Conservation (phyloP, 2,888 invertebrate genomes). For the Parnassius glacialis region DNA sequence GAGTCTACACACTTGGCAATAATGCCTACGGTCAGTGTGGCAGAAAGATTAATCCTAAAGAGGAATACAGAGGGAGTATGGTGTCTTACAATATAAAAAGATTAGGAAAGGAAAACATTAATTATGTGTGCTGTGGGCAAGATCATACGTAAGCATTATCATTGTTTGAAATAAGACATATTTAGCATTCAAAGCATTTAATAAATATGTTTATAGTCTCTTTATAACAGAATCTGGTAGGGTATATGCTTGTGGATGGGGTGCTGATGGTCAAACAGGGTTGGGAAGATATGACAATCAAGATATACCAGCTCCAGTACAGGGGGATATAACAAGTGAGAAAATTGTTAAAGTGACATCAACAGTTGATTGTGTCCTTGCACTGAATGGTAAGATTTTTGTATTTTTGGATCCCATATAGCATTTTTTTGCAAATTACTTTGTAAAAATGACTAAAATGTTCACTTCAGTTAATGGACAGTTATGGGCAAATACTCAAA, state of each 20-base stretch:
- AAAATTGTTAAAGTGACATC: conserved; percentile 90
- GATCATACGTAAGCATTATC: conserved; percentile 87
- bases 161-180: not conserved
- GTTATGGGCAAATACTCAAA: no score
- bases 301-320: conserved; percentile 80
- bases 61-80: conserved; percentile 86
- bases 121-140: conserved; percentile 91
- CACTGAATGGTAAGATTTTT: conserved; percentile 85
- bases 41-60: conserved; percentile 86
- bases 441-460: no score
- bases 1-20: conserved; percentile 92
- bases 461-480: not conserved
- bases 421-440: no score
- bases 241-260: conserved; percentile 95
- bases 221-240: conserved; percentile 89
- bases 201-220: conserved; percentile 72
- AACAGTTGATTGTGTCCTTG: conserved; percentile 92
- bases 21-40: conserved; percentile 98
- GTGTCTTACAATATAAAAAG: conserved; percentile 84
- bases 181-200: not conserved
- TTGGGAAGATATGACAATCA: conserved; percentile 84
- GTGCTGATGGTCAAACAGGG: conserved; percentile 97
- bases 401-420: no score
- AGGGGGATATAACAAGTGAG: conserved; percentile 92
- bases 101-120: conserved; percentile 82